These are phyloP conservation scores for Rhabdornis inornatus DNA, from an alignment of 2,113 vertebrate genomes.

Conservation along the genomic window DNA sequence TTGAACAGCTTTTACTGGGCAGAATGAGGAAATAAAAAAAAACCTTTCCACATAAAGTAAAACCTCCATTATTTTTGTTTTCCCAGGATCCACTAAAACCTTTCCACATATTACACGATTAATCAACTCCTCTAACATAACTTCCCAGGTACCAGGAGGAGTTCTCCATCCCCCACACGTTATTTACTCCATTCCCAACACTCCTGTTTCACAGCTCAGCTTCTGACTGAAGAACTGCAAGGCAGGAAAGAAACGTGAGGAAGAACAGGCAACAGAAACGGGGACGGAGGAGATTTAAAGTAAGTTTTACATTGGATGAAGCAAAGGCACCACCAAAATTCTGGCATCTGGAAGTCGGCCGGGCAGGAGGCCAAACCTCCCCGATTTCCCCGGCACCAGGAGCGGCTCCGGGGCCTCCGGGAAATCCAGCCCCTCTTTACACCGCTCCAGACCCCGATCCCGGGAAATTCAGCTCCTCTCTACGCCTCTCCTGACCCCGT, in stretches of 20 bases:
- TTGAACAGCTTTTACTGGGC: not conserved
- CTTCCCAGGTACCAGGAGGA: not conserved
- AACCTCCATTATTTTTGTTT: not conserved
- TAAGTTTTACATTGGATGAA: not conserved
- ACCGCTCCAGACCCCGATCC: too few relatives aligned
- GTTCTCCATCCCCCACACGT: not conserved
- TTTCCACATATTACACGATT: not conserved
- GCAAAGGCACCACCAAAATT: not conserved
- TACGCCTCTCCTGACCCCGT: too few relatives aligned
- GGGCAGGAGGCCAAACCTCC: not conserved
- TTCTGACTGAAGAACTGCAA: not conserved
- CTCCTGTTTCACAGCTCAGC: too few relatives aligned
- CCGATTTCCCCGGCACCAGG: accelerated
- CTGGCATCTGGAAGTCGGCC: accelerated
- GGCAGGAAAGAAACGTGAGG: not conserved
- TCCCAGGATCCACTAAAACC: not conserved
- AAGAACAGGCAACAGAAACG: not conserved
- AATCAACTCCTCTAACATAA: not conserved
- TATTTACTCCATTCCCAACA: accelerated
- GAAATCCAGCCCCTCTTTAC: too few relatives aligned
- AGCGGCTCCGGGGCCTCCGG: not conserved
- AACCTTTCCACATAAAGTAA: not conserved
- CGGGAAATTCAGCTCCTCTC: not conserved
- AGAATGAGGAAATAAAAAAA: not conserved
- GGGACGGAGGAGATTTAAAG: not conserved